Conservation (phyloP, 2,113 vertebrate genomes). For the Lepus europaeus region DNA sequence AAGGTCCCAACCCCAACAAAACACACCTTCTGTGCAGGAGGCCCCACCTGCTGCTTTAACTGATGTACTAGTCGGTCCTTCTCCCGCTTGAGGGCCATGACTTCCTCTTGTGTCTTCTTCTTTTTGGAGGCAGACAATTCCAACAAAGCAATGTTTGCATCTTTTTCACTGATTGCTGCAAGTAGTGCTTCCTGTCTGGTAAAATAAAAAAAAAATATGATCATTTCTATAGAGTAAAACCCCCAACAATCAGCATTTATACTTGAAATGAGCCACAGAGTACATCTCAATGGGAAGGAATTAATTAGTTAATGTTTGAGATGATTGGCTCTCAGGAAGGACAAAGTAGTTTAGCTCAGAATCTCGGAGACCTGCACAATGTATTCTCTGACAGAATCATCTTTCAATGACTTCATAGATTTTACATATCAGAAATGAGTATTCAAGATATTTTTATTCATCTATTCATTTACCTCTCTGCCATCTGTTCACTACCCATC, state of each 20-base stretch:
- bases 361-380: not conserved
- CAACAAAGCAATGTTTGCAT: slow-evolving; percentile 98
- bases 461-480: not conserved
- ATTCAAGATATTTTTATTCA: slow-evolving; percentile 2
- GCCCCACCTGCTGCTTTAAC: slow-evolving; percentile 97
- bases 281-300: not conserved
- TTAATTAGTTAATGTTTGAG: not conserved
- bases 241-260: not conserved
- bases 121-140: slow-evolving; percentile 99
- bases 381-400: not conserved
- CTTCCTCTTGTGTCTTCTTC: slow-evolving; percentile 99
- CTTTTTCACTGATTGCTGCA: slow-evolving; percentile 99
- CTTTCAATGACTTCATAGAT: not conserved
- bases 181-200: slow-evolving; percentile 97
- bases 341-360: not conserved
- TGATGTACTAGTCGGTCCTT: slow-evolving; percentile 99
- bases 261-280: not conserved
- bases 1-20: slow-evolving; percentile 56
- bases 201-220: slow-evolving; percentile 79
- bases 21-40: slow-evolving; percentile 64
- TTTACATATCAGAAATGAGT: slow-evolving; percentile 4
- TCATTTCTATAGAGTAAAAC: slow-evolving; percentile 49
- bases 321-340: slow-evolving; percentile 6
- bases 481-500: not conserved
- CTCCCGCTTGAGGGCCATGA: slow-evolving; percentile 96